Percentiles rank a stretch among this genome's conserved stretches.
Evolutionary conservation across 2,113 vertebrate species (phyloP).

Genomic region (Petroica traversi): DNA sequence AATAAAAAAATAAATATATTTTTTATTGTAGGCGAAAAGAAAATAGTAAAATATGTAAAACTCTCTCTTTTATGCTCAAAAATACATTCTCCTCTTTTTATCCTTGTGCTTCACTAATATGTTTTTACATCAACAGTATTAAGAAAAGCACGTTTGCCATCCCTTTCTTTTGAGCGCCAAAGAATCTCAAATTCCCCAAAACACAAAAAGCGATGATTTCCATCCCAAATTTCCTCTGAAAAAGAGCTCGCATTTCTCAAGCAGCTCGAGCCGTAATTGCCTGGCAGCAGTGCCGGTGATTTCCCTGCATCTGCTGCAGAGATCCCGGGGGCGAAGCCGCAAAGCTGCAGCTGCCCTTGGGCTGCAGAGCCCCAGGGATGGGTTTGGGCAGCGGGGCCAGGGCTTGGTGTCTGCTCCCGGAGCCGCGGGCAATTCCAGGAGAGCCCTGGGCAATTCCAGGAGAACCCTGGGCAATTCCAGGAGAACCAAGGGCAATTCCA

Average conservation of each 20-base stretch:
- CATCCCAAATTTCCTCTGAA: neutral
- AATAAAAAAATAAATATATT: neutral
- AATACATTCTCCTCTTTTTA: neutral
- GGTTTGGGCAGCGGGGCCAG: neutral
- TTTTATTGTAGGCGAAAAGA: neutral
- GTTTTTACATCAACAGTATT: slow-evolving; percentile 48
- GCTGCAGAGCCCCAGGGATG: neutral
- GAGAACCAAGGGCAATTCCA: too few relatives aligned
- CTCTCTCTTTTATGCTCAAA: neutral
- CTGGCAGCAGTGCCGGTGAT: slow-evolving; percentile 29
- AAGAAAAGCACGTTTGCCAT: neutral
- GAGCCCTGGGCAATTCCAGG: neutral
- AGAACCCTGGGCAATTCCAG: too few relatives aligned
- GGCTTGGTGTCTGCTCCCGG: neutral
- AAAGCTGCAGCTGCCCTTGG: slow-evolving; percentile 7
- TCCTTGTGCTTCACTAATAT: neutral
- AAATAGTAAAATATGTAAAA: neutral
- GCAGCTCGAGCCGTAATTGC: slow-evolving; percentile 46
- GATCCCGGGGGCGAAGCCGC: neutral
- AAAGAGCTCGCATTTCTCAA: neutral
- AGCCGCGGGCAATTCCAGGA: neutral
- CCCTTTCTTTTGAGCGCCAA: neutral
- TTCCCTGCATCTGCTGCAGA: slow-evolving; percentile 27
- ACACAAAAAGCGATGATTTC: slow-evolving; percentile 22
- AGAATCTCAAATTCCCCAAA: neutral